Conservation (phyloP, 1,140 invertebrate genomes). For the Ephestia elutella region DNA sequence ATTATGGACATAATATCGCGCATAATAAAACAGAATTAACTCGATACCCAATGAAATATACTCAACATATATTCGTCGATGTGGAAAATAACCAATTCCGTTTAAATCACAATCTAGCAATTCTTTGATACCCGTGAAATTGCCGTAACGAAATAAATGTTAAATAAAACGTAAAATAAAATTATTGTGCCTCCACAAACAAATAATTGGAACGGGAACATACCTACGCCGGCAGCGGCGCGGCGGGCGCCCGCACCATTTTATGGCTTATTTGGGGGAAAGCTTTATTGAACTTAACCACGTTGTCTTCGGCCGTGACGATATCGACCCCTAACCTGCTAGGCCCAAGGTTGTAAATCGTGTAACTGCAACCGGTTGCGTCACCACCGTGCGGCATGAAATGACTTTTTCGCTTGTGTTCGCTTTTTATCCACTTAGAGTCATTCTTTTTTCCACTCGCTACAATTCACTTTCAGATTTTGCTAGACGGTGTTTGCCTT, state of each 20-base stretch:
- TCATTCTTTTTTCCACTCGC: conserved; percentile 69
- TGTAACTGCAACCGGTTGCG: conserved; percentile 26
- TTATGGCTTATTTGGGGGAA: conserved; percentile 74
- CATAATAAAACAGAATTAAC: conserved; percentile 66
- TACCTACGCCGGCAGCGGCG: conserved; percentile 35
- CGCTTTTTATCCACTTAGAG: conserved; percentile 71
- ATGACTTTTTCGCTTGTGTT: conserved; percentile 70
- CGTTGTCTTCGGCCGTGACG: conserved; percentile 35
- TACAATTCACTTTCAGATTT: conserved; percentile 73
- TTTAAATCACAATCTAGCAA: conserved; percentile 71
- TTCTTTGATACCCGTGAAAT: conserved; percentile 73
- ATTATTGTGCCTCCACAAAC: conserved; percentile 71
- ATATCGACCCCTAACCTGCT: conserved; percentile 37
- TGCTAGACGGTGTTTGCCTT: conserved; percentile 48
- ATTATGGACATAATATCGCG: conserved; percentile 59
- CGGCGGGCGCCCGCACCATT: conserved; percentile 55
- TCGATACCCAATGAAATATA: conserved; percentile 41
- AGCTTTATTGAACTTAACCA: conserved; percentile 70
- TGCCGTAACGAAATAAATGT: conserved; percentile 73
- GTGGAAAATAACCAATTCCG: conserved; percentile 71
- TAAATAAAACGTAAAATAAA: conserved; percentile 74
- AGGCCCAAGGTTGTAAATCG: conserved; percentile 22
- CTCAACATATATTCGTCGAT: conserved; percentile 34
- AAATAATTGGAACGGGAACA: conserved; percentile 70
- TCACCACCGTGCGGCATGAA: conserved; percentile 57